phyloP scores from a whole-genome alignment of 2,797 vertebrate species.

The Carapus acus region DNA sequence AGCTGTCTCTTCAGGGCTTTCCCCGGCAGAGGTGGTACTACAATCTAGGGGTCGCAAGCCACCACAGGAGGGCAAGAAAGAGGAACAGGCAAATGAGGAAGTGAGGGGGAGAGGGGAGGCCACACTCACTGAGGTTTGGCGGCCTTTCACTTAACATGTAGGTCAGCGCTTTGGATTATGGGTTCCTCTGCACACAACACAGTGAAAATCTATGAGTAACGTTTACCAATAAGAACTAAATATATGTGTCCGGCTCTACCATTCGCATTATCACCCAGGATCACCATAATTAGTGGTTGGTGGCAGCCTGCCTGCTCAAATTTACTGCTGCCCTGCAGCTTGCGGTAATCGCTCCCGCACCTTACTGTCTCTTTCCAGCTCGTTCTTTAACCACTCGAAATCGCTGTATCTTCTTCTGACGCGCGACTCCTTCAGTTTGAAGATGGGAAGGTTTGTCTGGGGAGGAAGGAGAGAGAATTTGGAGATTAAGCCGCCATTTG shows the following conservation, averaged over 20 bases:
- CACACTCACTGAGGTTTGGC: too few species aligned
- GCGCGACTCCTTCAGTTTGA: slow-evolving; percentile 95
- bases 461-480: too few species aligned
- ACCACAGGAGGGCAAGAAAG: not conserved
- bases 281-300: not conserved
- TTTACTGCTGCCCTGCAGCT: too few species aligned
- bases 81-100: not conserved
- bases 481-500: too few species aligned
- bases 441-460: slow-evolving; percentile 97
- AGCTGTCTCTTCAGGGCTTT: slow-evolving; percentile 98
- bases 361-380: slow-evolving; percentile 98
- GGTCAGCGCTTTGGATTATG: too few species aligned
- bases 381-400: slow-evolving; percentile 98
- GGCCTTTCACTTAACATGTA: too few species aligned
- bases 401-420: slow-evolving; percentile 97
- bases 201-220: not conserved
- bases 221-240: not conserved
- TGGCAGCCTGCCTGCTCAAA: not conserved
- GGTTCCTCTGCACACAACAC: too few species aligned
- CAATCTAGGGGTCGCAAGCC: slow-evolving; percentile 75
- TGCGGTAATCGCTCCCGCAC: slow-evolving; percentile 62
- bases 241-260: not conserved
- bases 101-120: not conserved
- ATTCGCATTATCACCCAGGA: not conserved
- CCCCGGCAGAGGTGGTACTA: slow-evolving; percentile 94